Evolutionary conservation across 2,888 invertebrate genomes (phyloP), one percentile per base, ranked within the genome.

Genomic region (Molorchus minor): DNA sequence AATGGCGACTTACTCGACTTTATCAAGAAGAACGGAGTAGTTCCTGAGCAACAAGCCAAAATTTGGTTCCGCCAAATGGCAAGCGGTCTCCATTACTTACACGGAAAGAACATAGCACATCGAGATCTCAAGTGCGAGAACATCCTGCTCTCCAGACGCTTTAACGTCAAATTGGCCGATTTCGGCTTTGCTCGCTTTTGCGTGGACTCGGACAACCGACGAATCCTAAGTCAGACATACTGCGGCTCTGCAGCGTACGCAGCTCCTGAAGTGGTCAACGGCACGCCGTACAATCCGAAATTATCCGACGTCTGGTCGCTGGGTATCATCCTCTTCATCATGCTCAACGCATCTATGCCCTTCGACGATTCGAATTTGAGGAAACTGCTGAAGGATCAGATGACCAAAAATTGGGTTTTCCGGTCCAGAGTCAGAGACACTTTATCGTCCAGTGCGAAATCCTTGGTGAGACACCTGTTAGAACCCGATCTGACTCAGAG

Each of bases 191-290:
- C 96, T 1, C 86, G 94, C 66, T 92, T 89, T 75, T 92, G 92
- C 77, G 84, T 87, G 0, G 88, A 91, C 71, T 83, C 85, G 1
- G 86, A 86, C 46, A 92, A 93, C 46, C 85, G 89, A 53, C 84
- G 91, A 30, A 87, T 93, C 3, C 84, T 94, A 56, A 96, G 96
- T 73, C 87, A 91, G 77, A 96, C 97, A 0, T 97, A 93, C 76
- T 97, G 97, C 77, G 97, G 97, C n/a, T 96, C 96, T 2, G 94
- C 96, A 1, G 96, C 96, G 0, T 98, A 98, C 79, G 97, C 96
- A 0, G 94, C 97, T 1, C 97, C 97, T 0, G 97, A 98, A 82
- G 92, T 97, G 1, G 92, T 97, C 40, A 90, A 91, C 74, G 94
- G 94, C 2, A 90, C 89, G 1, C 93, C 94, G 0, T 94, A 94